Percentiles rank a stretch among this genome's conserved stretches.
Conservation (phyloP, 2,888 invertebrate genomes). For the Sesia apiformis region DNA sequence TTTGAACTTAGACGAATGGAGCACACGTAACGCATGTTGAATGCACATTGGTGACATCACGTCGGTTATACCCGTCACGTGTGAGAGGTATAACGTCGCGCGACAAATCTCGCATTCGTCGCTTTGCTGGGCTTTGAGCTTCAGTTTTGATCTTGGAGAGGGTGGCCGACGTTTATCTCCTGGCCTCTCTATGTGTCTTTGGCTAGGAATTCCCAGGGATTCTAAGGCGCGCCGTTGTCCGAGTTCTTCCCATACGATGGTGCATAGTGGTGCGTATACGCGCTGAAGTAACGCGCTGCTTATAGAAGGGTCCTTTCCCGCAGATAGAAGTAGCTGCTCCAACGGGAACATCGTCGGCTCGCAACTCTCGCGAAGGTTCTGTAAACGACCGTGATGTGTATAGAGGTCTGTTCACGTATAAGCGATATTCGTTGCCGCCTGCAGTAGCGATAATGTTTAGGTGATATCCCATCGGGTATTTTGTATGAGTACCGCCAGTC, state of each 20-base stretch:
- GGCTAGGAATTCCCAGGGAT: background rate
- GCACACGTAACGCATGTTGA: slow-evolving; percentile 24
- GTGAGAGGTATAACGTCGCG: slow-evolving; percentile 86
- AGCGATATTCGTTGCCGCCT: no score
- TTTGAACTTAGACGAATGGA: slow-evolving; percentile 7
- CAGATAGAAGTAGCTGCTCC: slow-evolving; percentile 84
- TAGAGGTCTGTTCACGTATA: no score
- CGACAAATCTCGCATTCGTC: slow-evolving; percentile 90
- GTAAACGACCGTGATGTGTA: background rate
- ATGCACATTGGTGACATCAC: slow-evolving; percentile 23
- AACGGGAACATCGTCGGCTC: slow-evolving; percentile 94
- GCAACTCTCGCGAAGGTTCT: slow-evolving; percentile 87
- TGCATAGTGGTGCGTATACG: background rate
- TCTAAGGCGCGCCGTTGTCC: background rate
- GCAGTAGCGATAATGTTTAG: no score
- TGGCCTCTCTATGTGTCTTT: background rate
- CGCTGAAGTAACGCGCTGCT: background rate
- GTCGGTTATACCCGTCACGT: slow-evolving; percentile 65
- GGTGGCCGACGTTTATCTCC: background rate
- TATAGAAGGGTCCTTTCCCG: slow-evolving; percentile 75
- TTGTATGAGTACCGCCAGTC: no score
- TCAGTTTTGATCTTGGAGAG: background rate
- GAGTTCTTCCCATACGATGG: background rate
- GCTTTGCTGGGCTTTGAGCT: slow-evolving; percentile 10
- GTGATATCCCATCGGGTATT: no score